Evolutionary conservation across 2,888 invertebrate genomes (phyloP).

Genomic region (Phengaris arion): DNA sequence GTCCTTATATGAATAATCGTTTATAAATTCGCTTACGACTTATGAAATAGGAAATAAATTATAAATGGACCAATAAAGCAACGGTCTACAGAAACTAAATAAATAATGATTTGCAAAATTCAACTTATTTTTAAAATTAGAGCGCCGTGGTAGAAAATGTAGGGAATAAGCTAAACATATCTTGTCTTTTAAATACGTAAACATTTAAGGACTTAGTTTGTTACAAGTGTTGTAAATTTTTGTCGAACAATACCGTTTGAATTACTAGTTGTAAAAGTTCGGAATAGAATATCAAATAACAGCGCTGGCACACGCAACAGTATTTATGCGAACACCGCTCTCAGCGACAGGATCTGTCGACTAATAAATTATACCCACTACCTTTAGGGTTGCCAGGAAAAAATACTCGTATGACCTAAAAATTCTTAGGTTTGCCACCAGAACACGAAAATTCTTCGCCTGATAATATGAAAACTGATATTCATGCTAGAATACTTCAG

Average conservation of each 20-base stretch:
- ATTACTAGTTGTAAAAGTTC: conserved; percentile 46
- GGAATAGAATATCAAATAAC: conserved; percentile 62
- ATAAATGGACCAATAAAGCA: not conserved
- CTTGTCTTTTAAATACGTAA: not conserved
- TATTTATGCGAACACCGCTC: conserved; percentile 53
- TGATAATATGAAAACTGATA: not conserved
- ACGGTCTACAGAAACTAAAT: not conserved
- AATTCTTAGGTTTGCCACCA: not conserved
- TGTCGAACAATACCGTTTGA: conserved; percentile 23
- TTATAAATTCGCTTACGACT: no score
- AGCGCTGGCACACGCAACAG: conserved; percentile 52
- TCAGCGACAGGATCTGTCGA: conserved; percentile 62
- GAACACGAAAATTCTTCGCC: not conserved
- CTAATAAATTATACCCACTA: conserved; percentile 57
- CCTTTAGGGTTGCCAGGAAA: not conserved
- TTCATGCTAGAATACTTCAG: not conserved
- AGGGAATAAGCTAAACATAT: not conserved
- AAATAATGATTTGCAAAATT: not conserved
- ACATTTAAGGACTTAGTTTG: not conserved
- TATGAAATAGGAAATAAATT: not conserved
- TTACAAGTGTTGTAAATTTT: conserved; percentile 11
- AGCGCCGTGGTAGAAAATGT: not conserved
- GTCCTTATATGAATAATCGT: no score
- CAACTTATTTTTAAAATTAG: not conserved
- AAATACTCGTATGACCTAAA: not conserved